Conservation (phyloP, 1,140 invertebrate species). For the Rhyzopertha dominica region DNA sequence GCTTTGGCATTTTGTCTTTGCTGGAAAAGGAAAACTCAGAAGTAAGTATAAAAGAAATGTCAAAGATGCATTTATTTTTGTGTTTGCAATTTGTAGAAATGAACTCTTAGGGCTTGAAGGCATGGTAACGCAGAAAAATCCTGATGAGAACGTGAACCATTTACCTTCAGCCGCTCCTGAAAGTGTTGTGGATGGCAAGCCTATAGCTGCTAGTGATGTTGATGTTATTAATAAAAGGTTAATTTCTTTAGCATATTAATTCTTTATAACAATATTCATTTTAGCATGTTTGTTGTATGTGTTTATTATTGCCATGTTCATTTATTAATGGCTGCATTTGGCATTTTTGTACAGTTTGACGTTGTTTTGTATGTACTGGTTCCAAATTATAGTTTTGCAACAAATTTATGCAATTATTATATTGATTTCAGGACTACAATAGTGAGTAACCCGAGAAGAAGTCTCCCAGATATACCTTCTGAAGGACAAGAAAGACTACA, state of each 20-base stretch:
- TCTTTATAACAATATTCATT: conserved; percentile 1
- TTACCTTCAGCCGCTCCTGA: conserved; percentile 38
- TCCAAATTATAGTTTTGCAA: no score
- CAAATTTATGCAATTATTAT: no score
- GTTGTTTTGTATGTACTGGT: conserved; percentile 24
- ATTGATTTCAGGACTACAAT: conserved; percentile 18
- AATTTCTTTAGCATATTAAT: conserved; percentile 14
- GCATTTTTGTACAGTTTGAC: conserved; percentile 9
- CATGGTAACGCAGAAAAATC: conserved; percentile 53
- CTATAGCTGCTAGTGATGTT: conserved; percentile 34
- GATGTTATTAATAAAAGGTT: conserved; percentile 38
- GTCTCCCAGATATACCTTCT: conserved; percentile 60
- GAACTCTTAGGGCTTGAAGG: conserved; percentile 51
- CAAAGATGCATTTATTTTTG: conserved; percentile 15
- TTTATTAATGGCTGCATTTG: conserved; percentile 2
- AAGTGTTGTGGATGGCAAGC: conserved; percentile 27
- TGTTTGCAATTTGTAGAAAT: conserved; percentile 44
- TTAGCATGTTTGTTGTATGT: conserved; percentile 3
- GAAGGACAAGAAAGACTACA: conserved; percentile 37
- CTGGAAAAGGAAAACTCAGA: conserved; percentile 37
- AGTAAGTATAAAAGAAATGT: conserved; percentile 26
- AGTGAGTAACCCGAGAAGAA: conserved; percentile 53
- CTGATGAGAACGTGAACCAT: conserved; percentile 50
- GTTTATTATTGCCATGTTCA: conserved; percentile 1
- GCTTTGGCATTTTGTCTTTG: conserved; percentile 33